Evolutionary conservation across 2,797 vertebrate genomes (phyloP).

Genomic region (Arremon brunneinucha): DNA sequence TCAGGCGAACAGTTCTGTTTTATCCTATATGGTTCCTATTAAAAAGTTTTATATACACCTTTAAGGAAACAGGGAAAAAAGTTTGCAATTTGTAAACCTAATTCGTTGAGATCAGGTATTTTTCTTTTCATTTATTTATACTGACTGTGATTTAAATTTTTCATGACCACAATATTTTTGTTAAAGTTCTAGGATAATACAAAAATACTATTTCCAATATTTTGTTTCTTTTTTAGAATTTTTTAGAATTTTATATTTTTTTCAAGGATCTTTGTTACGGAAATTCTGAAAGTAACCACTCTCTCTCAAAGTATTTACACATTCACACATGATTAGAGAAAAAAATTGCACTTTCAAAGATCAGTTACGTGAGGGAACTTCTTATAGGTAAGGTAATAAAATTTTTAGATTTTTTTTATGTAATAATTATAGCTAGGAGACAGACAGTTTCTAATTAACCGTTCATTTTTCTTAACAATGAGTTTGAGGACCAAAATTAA

Average conservation of each 20-base stretch:
- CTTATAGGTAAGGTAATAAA: background rate
- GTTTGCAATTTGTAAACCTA: background rate
- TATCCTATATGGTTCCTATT: background rate
- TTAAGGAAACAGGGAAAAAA: background rate
- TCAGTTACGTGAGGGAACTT: background rate
- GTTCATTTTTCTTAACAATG: background rate
- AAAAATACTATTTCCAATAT: background rate
- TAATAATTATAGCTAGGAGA: background rate
- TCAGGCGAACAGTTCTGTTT: background rate
- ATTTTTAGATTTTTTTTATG: background rate
- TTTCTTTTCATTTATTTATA: background rate
- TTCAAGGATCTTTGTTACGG: background rate
- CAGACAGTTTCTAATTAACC: background rate
- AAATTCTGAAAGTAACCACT: background rate
- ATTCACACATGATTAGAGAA: background rate
- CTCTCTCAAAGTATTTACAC: background rate
- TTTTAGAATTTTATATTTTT: background rate
- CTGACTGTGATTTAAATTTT: background rate
- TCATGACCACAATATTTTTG: background rate
- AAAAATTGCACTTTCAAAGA: background rate
- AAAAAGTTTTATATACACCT: background rate
- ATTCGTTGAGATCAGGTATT: background rate
- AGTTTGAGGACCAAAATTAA: background rate
- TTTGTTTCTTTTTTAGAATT: background rate
- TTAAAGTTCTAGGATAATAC: background rate